Base-by-base conservation (phyloP, 2,797 vertebrate species). In the Clarias fuscus region DNA sequence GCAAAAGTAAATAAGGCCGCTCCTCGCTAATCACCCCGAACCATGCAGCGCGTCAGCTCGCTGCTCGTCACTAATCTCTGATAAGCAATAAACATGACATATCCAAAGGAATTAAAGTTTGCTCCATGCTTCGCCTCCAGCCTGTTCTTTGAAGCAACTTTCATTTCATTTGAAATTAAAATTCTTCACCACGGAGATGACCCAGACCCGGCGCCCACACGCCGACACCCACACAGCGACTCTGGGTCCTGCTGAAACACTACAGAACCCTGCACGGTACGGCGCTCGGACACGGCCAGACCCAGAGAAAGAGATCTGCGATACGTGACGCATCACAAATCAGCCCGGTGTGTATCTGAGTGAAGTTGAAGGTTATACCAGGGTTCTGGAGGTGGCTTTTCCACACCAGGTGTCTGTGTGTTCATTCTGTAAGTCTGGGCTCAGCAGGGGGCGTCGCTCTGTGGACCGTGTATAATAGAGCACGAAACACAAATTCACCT, bases 151-250 rank as follows among this genome's bases (percentile, higher is more conserved):
- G 6, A 14, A 79, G 11, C 58, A 14, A 79, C 58, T 79, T 62
- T 40, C 58, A 61, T 78, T 78, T 78, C 56, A 79, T 62, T 79
- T 61, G 33, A 79, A 79, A 62, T 82, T 48, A 30, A 53, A 83
- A 70, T 56, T 7, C 48, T 33, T 70, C 65, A 83, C 65, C 64
- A 68, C 1, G 30, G 20, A 83, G 67, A 71, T 40, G 82, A 83
- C 20, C 78, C 48, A 61, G 37, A 81, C 78, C 62, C 3, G 0
- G 24, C 8, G 61, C 61, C 61, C 78, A 81, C 78, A 65, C 3
- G 24, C 61, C 14, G 4, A 65, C 78, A 18, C 78, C 22, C 61
- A 81, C 78, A 65, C 78, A 65, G 61, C 61, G 24, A 65, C 61
- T 81, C 78, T 24, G 14, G 14, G 61, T 80, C 77, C 77, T 17